Base-by-base conservation (phyloP, 2,888 invertebrate species). In the Parapristionchus giblindavisi region DNA sequence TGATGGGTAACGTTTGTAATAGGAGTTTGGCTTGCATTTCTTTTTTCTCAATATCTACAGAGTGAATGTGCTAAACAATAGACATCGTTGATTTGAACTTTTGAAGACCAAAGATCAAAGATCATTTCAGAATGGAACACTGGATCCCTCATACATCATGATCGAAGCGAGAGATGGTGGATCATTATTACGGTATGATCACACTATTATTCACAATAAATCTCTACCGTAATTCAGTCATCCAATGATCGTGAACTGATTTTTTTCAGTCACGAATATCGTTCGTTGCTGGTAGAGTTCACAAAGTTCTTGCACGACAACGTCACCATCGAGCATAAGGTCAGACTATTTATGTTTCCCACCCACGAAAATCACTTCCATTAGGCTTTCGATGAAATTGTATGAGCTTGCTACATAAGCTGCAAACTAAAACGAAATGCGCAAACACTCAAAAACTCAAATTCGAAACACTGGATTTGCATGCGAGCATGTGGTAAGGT, bases 61-160 rank as follows among this genome's bases (percentile, higher is more conserved):
- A n/a, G n/a, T n/a, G n/a, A n/a, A n/a, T n/a, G n/a, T n/a, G n/a
- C n/a, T n/a, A n/a, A n/a, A n/a, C n/a, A n/a, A n/a, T n/a, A n/a
- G n/a, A n/a, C n/a, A n/a, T n/a, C n/a, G n/a, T n/a, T n/a, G n/a
- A n/a, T n/a, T n/a, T n/a, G n/a, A n/a, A n/a, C n/a, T n/a, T n/a
- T n/a, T n/a, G n/a, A n/a, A n/a, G n/a, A n/a, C n/a, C n/a, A n/a
- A 63, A 24, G 11, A 3, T 21, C 36, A 2, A 36, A 70, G 29
- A 4, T 0, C 8, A 3, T 77, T 83, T 75, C 75, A 84, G 83
- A 85, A 85, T 61, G 85, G 84, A 40, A 83, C 85, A 14, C 77
- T 85, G 54, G 85, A 85, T 72, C 85, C 85, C 5, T 84, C 84
- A 32, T 86, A 86, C 72, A 77, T 85, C 6, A 86, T 85, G 85